A percentile compares a stretch with the other conserved stretches of the same genome.
These are phyloP conservation scores for Triops longicaudatus DNA, from an alignment of 1,140 invertebrate species.

Conservation along the genomic window DNA sequence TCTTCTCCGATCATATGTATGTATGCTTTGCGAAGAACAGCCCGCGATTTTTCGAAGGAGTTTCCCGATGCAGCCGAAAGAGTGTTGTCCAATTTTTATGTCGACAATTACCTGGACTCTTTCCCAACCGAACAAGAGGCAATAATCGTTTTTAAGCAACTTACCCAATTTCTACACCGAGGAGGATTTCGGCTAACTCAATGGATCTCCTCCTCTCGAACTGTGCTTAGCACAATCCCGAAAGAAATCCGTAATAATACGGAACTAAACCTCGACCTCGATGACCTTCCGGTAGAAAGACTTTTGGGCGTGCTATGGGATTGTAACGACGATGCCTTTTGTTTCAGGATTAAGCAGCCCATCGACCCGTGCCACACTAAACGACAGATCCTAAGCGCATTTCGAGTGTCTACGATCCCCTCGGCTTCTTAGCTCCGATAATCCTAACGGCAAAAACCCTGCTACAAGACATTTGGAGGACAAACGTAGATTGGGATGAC, in stretches of 20 bases:
- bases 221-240: background rate
- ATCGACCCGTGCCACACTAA: slow-evolving; percentile 26
- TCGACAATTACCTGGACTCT: slow-evolving; percentile 26
- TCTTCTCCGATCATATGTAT: slow-evolving; percentile 21
- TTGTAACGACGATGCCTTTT: slow-evolving; percentile 12
- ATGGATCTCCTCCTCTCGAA: slow-evolving; percentile 21
- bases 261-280: no score
- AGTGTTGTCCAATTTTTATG: slow-evolving; percentile 21
- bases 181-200: slow-evolving; percentile 24
- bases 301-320: slow-evolving; percentile 20
- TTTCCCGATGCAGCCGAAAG: slow-evolving; percentile 20
- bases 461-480: slow-evolving; percentile 26
- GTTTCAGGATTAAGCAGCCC: background rate
- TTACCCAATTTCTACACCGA: background rate
- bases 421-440: slow-evolving; percentile 22
- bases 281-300: slow-evolving; percentile 20
- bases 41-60: slow-evolving; percentile 10
- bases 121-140: slow-evolving; percentile 21
- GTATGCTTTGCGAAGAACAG: slow-evolving; percentile 21
- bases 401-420: slow-evolving; percentile 23
- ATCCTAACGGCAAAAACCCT: slow-evolving; percentile 27
- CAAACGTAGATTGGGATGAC: slow-evolving; percentile 24
- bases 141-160: background rate
- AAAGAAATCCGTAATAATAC: background rate
- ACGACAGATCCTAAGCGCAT: slow-evolving; percentile 21